Base-by-base conservation (phyloP, 2,888 invertebrate genomes). In the Ectemnius lituratus region DNA sequence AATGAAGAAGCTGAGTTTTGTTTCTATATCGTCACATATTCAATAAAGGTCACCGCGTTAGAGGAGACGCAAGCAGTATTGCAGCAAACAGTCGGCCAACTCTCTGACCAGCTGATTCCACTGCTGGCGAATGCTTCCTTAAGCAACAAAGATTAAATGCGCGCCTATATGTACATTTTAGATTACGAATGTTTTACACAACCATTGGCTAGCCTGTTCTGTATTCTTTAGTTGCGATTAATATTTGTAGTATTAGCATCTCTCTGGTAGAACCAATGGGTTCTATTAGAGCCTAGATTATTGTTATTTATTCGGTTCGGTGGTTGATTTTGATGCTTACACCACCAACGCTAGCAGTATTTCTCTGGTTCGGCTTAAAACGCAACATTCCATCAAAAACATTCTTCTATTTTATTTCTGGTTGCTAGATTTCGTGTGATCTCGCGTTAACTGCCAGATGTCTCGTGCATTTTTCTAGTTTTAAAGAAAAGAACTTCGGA, bases 51-150 rank as follows among this genome's bases (percentile, higher is more conserved):
- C 67, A 83, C 83, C 16, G 81, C 76, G 18, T 79, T 90, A 70
- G 90, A 90, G 75, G 86, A 89, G 64, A 86, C 87, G 68, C 88
- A 89, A 73, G 85, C 82, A 68, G 76, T 82, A 76, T 79, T 90
- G 70, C 86, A 88, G 70, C 81, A 83, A 78, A 88, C 87, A 65
- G 81, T 90, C 28, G 82, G 82, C 61, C 87, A 88, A 71, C 83
- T 89, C 27, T 82, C 87, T 27, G 88, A 89, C 64, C 86, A 88
- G 73, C 79, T 88, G 37, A 63, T 82, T 78, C 79, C 82, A 52
- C 76, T 85, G 60, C 65, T 85, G 69, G 77, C 84, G 46, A 86
- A 86, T 75, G 66, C 80, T 62, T 82, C 85, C 59, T 18, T 62
- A 28, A 73, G 71, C 70, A 81, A 23, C 62, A 75, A 78, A 68